phyloP scores from a whole-genome alignment of 1,140 invertebrate species.

The Lucilia cuprina region DNA sequence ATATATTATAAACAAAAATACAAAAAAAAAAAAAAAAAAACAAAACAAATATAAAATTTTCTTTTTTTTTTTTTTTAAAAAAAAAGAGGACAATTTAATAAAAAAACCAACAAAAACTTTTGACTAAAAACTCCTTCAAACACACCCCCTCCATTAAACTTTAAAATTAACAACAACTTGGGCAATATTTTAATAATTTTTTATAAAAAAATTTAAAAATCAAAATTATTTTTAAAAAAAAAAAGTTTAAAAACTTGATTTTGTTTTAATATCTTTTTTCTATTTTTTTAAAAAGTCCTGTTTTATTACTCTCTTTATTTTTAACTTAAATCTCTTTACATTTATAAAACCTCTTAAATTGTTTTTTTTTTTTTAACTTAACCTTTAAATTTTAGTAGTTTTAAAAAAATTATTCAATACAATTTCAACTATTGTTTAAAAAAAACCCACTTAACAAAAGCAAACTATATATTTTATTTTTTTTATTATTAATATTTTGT shows the following conservation, averaged over 20 bases:
- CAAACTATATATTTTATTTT: conserved; percentile 21
- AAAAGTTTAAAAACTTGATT: not conserved
- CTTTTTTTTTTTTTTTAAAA: not conserved
- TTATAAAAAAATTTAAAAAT: not conserved
- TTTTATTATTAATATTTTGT: conserved; percentile 16
- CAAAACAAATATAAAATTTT: not conserved
- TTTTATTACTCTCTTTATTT: conserved; percentile 17
- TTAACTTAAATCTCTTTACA: not conserved
- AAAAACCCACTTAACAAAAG: conserved; percentile 18
- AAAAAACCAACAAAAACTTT: not conserved
- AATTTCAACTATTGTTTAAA: not conserved
- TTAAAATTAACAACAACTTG: not conserved
- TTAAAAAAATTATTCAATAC: too few relatives aligned
- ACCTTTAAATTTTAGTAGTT: conserved; percentile 4
- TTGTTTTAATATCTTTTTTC: not conserved
- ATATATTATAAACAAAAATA: too few relatives aligned
- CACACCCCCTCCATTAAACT: not conserved
- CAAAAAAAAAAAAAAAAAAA: not conserved
- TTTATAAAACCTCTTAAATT: not conserved
- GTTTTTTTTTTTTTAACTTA: conserved; percentile 5
- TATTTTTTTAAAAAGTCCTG: not conserved
- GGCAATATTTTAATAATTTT: not conserved
- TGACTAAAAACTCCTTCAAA: not conserved
- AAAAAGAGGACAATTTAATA: not conserved
- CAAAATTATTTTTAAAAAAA: not conserved